Evolutionary conservation across 2,888 invertebrate genomes (phyloP), one percentile per base, ranked within the genome.

Genomic region (Stenichneumon culpator): DNA sequence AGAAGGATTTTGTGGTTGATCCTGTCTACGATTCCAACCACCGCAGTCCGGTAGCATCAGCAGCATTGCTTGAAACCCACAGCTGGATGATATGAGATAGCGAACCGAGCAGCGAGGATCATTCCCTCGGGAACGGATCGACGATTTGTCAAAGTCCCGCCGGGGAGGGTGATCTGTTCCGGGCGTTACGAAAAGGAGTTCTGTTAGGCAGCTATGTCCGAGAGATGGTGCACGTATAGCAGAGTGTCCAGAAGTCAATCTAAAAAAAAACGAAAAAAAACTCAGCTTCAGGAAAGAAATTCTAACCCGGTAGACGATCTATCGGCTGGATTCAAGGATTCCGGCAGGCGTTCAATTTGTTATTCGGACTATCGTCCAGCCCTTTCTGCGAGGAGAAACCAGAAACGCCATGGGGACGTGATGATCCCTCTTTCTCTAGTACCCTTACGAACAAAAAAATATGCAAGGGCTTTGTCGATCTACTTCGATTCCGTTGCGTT

Each of bases 91-190:
- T 75, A 60, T 25, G 79, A 79, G 85, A 85, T 82, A 85, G 67
- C 47, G 84, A 75, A 79, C 74, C 68, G 78, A 79, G 72, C 3
- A 19, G 47, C 39, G 28, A 78, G 63, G 47, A 74, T 79, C 72
- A 82, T 84, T 83, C 50, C 68, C 87, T 89, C 84, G 84, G 84
- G 88, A 88, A 89, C 89, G 89, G 90, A 92, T 93, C 90, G 90
- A 89, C 92, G 91, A 93, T 93, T 93, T 93, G 93, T 93, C 93
- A 93, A 93, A 93, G 93, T 93, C 93, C 86, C 83, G 67, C 52
- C 39, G 9, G 16, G 57, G 16, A 47, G 44, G 82, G 52, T 79
- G 85, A 85, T 85, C 85, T 82, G 54, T 65, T 44, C 25, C 67
- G 68, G 72, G 50, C 54, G 22, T 75, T 60, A 82, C 75, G 82